These are phyloP conservation scores for Steatocranus sp. DNA, from an alignment of 2,797 vertebrate genomes.

Conservation along the genomic window DNA sequence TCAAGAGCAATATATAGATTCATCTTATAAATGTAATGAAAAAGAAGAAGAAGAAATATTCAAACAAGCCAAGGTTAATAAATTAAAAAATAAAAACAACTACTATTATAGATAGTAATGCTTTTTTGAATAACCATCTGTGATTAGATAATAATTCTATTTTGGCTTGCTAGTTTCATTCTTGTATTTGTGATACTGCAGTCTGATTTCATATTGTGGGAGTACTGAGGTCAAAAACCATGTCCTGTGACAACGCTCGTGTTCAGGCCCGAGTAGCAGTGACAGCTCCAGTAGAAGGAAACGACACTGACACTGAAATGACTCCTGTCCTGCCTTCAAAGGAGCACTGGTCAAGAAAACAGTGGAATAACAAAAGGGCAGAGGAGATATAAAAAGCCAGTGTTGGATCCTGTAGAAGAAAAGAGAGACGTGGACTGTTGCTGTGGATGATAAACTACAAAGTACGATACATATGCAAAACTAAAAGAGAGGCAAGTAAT, in stretches of 20 bases:
- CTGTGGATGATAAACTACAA: not conserved
- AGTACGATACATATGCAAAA: not conserved
- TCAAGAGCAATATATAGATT: not conserved
- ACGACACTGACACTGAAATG: not conserved
- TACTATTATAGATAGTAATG: not conserved
- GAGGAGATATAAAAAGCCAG: not conserved
- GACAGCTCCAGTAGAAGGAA: slow-evolving; percentile 23
- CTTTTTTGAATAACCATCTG: not conserved
- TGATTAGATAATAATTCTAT: not conserved
- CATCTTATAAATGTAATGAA: not conserved
- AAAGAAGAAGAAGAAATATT: not conserved
- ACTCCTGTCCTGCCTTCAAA: not conserved
- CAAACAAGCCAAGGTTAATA: not conserved
- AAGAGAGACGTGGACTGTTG: not conserved
- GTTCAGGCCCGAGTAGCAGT: not conserved
- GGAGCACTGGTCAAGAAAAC: not conserved
- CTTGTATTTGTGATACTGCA: not conserved
- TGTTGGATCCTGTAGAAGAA: not conserved
- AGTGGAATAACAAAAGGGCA: not conserved
- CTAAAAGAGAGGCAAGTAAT: not conserved
- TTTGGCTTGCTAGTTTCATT: not conserved
- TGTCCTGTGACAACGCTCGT: not conserved
- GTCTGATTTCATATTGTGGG: not conserved
- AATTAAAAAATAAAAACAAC: not conserved
- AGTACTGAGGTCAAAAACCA: not conserved